Percentiles rank a stretch among this genome's conserved stretches.
These are phyloP conservation scores for Coronaproctus castanopsis DNA, from an alignment of 2,888 invertebrate species.

Conservation along the genomic window DNA sequence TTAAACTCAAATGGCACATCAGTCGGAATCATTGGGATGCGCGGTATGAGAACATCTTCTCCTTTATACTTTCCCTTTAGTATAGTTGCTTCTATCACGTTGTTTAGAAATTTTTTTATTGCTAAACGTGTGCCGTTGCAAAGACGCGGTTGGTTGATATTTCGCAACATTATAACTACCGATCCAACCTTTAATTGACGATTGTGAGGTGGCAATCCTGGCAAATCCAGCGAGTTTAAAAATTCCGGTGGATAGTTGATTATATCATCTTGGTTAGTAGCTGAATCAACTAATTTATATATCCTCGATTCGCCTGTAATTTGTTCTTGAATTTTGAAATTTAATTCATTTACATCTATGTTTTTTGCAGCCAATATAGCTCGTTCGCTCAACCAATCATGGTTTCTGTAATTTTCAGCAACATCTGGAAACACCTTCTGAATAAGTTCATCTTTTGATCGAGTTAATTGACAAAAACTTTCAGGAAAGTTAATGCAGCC, in stretches of 20 bases:
- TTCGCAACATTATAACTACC: not conserved
- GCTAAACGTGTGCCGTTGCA: not conserved
- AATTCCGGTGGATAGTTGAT: not conserved
- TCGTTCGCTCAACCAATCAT: too few species aligned
- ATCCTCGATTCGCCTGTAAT: not conserved
- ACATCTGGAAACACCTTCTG: too few species aligned
- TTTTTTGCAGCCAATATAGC: too few species aligned
- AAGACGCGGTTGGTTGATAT: not conserved
- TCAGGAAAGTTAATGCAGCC: not conserved
- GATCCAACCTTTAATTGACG: not conserved
- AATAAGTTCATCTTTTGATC: too few species aligned
- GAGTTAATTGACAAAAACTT: not conserved
- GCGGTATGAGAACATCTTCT: not conserved
- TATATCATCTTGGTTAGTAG: not conserved
- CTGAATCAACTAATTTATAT: not conserved
- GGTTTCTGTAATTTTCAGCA: too few species aligned
- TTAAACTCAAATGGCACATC: not conserved
- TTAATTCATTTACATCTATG: too few species aligned
- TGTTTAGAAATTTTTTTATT: not conserved
- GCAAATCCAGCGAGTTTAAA: not conserved
- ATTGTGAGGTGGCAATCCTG: not conserved
- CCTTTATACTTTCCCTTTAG: not conserved
- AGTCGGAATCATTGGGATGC: not conserved
- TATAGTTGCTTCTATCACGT: not conserved
- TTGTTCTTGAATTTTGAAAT: not conserved